Conservation (phyloP, 2,113 vertebrate species). For the Bujurquina vittata region DNA sequence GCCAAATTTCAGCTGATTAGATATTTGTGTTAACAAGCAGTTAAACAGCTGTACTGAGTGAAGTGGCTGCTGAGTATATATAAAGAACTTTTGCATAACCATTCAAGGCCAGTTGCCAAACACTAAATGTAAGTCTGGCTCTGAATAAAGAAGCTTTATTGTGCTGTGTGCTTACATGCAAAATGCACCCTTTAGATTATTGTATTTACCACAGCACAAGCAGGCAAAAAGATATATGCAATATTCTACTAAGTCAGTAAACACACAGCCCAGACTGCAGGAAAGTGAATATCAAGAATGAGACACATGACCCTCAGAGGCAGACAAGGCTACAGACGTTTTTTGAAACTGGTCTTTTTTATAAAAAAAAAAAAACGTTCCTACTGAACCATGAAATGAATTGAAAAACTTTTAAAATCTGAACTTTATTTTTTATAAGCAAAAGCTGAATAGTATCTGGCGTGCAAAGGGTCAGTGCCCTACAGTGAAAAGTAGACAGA, state of each 20-base stretch:
- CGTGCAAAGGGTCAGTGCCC: background rate
- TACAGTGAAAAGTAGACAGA: background rate
- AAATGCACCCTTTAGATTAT: background rate
- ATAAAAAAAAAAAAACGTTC: no score
- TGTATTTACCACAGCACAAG: background rate
- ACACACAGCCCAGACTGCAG: background rate
- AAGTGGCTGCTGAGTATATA: background rate
- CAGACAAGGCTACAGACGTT: background rate
- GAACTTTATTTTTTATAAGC: background rate
- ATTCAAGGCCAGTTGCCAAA: background rate
- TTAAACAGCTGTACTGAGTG: background rate
- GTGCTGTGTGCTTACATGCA: background rate
- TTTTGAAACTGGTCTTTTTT: background rate
- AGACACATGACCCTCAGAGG: background rate
- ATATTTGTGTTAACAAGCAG: background rate
- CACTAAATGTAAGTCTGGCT: background rate
- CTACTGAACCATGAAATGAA: background rate
- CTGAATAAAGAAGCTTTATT: background rate
- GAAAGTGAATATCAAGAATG: constrained; percentile 4
- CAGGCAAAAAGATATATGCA: background rate
- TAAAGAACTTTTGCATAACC: background rate
- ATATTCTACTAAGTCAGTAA: background rate
- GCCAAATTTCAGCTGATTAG: background rate
- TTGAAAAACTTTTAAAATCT: background rate
- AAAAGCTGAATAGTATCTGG: background rate